These are phyloP conservation scores for Gopherus flavomarginatus DNA, from an alignment of 2,113 vertebrate species.

Conservation along the genomic window DNA sequence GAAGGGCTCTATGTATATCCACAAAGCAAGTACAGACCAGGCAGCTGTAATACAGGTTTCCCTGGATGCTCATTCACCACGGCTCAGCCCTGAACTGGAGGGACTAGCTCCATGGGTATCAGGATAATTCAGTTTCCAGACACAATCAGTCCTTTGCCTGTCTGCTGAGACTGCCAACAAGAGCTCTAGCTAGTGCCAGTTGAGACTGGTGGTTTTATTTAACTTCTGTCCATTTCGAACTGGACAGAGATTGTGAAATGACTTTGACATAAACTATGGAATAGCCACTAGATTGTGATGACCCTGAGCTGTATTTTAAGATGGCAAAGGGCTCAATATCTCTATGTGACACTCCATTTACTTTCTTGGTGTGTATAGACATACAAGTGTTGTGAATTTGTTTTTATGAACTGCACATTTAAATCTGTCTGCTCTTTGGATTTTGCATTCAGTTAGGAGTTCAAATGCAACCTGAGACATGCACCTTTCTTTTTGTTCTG, in stretches of 20 bases:
- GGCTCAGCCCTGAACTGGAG: background rate
- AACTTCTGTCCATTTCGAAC: background rate
- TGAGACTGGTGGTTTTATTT: background rate
- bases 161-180: background rate
- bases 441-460: background rate
- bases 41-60: background rate
- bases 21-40: background rate
- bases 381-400: background rate
- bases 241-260: background rate
- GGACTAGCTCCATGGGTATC: background rate
- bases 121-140: background rate
- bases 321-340: background rate
- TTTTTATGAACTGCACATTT: background rate
- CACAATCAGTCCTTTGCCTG: background rate
- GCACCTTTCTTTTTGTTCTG: background rate
- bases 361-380: background rate
- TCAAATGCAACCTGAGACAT: background rate
- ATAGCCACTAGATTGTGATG: background rate
- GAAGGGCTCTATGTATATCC: background rate
- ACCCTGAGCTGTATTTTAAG: background rate
- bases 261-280: background rate
- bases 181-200: background rate
- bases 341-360: background rate
- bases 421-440: background rate
- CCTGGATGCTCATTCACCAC: background rate